Conservation (phyloP, 92 coral and sea anemone genomes). For the Epizoanthus ramosus region DNA sequence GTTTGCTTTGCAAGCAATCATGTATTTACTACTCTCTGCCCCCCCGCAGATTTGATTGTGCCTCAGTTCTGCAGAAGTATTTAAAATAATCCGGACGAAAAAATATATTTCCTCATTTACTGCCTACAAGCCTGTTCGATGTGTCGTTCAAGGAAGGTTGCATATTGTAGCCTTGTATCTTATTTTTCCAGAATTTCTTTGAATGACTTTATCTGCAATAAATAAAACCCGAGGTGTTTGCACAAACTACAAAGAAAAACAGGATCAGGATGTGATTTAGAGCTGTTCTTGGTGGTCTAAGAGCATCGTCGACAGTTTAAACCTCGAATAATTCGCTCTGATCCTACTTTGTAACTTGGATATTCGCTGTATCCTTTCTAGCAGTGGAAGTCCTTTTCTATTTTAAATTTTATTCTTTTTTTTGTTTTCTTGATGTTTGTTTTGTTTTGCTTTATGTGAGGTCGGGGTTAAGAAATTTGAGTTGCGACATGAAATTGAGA, state of each 20-base stretch:
- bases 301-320: neutral
- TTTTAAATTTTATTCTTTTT: too few relatives aligned
- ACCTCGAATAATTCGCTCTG: too few relatives aligned
- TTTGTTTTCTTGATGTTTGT: neutral
- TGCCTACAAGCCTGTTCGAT: too few relatives aligned
- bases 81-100: too few relatives aligned
- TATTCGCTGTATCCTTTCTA: too few relatives aligned
- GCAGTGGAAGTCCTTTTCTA: neutral
- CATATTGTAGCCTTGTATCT: too few relatives aligned
- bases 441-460: constrained; percentile 13
- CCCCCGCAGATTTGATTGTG: constrained; percentile 19
- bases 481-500: neutral
- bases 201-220: neutral
- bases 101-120: too few relatives aligned
- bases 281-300: neutral
- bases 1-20: neutral
- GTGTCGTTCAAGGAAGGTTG: too few relatives aligned
- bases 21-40: neutral
- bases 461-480: constrained; percentile 13
- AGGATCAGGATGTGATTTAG: constrained; percentile 14
- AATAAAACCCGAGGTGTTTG: neutral
- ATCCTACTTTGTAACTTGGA: too few relatives aligned
- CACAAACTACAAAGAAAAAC: constrained; percentile 1
- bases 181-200: too few relatives aligned
- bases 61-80: neutral